These are phyloP conservation scores for Paramormyrops kingsleyae DNA, from an alignment of 2,113 vertebrate species.

Conservation along the genomic window DNA sequence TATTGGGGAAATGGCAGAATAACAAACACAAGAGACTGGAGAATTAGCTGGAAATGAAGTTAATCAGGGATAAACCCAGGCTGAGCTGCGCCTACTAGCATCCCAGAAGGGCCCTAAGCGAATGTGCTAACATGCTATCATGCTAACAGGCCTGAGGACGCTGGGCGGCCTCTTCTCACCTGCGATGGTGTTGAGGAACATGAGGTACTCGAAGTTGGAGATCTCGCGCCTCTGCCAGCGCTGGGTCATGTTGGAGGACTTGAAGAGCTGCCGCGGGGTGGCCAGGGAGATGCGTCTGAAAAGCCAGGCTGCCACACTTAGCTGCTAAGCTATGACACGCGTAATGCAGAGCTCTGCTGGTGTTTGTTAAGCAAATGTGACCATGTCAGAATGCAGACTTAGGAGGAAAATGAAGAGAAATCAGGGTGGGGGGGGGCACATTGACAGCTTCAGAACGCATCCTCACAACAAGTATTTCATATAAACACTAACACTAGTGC, in stretches of 20 bases:
- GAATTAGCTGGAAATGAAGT: not conserved
- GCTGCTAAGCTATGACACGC: not conserved
- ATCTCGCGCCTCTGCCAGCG: constrained; percentile 97
- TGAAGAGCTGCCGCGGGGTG: constrained; percentile 93
- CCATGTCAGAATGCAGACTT: not conserved
- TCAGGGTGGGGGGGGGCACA: not conserved
- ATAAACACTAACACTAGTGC: not conserved
- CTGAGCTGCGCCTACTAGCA: not conserved
- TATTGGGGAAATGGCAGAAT: not conserved
- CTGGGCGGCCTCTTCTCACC: constrained; percentile 56
- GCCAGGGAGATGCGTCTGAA: constrained; percentile 89
- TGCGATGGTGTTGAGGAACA: constrained; percentile 98
- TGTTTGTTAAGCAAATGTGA: not conserved
- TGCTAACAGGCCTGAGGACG: not conserved
- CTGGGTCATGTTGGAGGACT: constrained; percentile 98
- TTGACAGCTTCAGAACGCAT: not conserved
- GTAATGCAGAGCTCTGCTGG: not conserved
- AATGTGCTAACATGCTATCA: not conserved
- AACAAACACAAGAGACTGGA: not conserved
- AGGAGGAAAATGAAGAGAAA: not conserved
- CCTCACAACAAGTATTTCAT: not conserved
- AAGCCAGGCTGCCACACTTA: constrained; percentile 37
- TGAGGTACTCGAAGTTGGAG: constrained; percentile 98
- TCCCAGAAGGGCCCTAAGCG: not conserved
- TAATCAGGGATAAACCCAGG: not conserved